Evolutionary conservation across 2,113 vertebrate genomes (phyloP).

Genomic region (Eurystomus gularis): DNA sequence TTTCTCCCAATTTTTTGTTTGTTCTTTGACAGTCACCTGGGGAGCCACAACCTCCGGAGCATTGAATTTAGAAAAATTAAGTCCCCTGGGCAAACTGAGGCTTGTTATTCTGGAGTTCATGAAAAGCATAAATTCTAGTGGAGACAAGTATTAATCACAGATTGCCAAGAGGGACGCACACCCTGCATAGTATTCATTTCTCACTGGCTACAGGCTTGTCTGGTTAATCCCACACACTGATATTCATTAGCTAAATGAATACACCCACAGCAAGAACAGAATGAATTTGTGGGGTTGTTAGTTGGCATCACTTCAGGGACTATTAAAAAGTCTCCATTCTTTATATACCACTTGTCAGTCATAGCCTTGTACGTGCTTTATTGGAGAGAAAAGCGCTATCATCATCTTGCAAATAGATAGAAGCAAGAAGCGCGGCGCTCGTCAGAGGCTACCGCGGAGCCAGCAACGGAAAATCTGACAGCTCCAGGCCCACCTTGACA

Average conservation of each 20-base stretch:
- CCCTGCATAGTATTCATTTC: conserved; percentile 4
- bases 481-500: background rate
- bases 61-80: background rate
- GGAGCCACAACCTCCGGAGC: background rate
- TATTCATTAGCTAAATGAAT: conserved; percentile 13
- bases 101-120: background rate
- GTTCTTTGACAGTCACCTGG: background rate
- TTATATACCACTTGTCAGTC: conserved; percentile 11
- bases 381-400: background rate
- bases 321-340: conserved; percentile 25
- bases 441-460: background rate
- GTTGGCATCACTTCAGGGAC: conserved; percentile 11
- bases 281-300: background rate
- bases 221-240: conserved; percentile 9
- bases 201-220: conserved; percentile 31
- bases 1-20: background rate
- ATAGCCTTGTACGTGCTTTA: background rate
- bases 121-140: background rate
- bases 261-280: conserved; percentile 2
- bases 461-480: background rate
- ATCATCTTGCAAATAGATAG: background rate
- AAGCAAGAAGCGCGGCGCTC: background rate
- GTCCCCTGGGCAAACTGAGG: background rate
- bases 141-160: background rate
- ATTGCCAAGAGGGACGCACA: background rate